These are phyloP conservation scores for Epistrophe grossulariae DNA, from an alignment of 2,888 invertebrate genomes.

Conservation along the genomic window DNA sequence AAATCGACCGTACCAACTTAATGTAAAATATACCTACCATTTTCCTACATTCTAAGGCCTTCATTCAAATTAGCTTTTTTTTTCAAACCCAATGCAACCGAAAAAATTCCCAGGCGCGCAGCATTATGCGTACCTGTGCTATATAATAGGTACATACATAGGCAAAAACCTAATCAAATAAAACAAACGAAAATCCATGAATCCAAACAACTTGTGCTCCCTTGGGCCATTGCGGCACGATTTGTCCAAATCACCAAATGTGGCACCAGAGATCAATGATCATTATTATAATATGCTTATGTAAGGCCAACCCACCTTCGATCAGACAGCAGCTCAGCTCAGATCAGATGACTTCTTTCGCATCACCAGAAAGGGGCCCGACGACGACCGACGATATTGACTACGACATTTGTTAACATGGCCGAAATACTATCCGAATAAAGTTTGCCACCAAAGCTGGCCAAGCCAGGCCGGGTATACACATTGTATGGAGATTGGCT, in stretches of 20 bases:
- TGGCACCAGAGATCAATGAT: constrained; percentile 75
- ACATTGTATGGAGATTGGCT: constrained; percentile 68
- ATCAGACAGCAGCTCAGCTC: constrained; percentile 20
- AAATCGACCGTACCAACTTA: background rate
- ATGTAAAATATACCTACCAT: constrained; percentile 22
- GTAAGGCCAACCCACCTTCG: constrained; percentile 36
- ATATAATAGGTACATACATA: background rate
- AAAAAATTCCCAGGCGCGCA: constrained; percentile 66
- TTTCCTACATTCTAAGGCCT: constrained; percentile 52
- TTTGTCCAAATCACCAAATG: constrained; percentile 75
- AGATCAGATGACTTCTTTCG: constrained; percentile 60
- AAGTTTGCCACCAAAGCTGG: constrained; percentile 35
- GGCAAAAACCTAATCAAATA: constrained; percentile 31
- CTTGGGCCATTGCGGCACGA: constrained; percentile 60
- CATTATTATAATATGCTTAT: constrained; percentile 60
- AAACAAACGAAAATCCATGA: constrained; percentile 17
- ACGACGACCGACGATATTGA: constrained; percentile 10
- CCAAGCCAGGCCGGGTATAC: constrained; percentile 14
- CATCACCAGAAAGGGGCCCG: constrained; percentile 42
- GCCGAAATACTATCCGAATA: constrained; percentile 53
- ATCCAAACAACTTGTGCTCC: constrained; percentile 48
- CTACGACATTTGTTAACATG: constrained; percentile 70
- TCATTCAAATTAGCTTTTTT: constrained; percentile 17
- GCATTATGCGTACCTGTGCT: constrained; percentile 53
- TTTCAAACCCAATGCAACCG: constrained; percentile 47